Percentiles rank a stretch among this genome's conserved stretches.
Evolutionary conservation across 2,113 vertebrate genomes (phyloP).

Genomic region (Sorex araneus): DNA sequence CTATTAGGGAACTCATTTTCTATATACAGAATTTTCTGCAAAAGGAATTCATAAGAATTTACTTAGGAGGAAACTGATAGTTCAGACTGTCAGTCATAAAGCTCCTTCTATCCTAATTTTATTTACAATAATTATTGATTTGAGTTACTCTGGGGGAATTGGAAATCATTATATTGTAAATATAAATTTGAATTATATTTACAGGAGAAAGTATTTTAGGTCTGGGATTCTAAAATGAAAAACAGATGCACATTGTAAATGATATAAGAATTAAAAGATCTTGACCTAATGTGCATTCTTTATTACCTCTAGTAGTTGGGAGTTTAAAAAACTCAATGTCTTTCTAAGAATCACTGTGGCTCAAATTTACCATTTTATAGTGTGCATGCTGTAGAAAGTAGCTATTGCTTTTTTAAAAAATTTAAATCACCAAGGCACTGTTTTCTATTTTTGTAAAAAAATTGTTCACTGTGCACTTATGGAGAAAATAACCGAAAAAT

Average conservation of each 20-base stretch:
- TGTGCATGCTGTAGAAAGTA: slow-evolving; percentile 82
- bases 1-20: slow-evolving; percentile 13
- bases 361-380: slow-evolving; percentile 18
- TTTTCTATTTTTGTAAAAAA: slow-evolving; percentile 79
- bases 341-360: slow-evolving; percentile 49
- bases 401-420: slow-evolving; percentile 72
- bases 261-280: not conserved
- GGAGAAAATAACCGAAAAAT: slow-evolving; percentile 76
- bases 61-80: slow-evolving; percentile 55
- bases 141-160: slow-evolving; percentile 50
- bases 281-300: not conserved
- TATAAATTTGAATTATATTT: slow-evolving; percentile 15
- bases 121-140: not conserved
- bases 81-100: not conserved
- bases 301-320: slow-evolving; percentile 14
- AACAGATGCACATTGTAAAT: not conserved
- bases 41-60: slow-evolving; percentile 48
- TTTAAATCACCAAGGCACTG: slow-evolving; percentile 84
- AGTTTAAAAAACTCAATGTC: slow-evolving; percentile 7
- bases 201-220: slow-evolving; percentile 4
- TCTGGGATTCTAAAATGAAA: slow-evolving; percentile 57
- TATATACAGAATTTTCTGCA: not conserved
- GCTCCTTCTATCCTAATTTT: not conserved
- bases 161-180: slow-evolving; percentile 22
- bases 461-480: slow-evolving; percentile 82